Percentiles rank a stretch among this genome's conserved stretches.
Evolutionary conservation across 2,888 invertebrate genomes (phyloP).

Genomic region (Parochlus steinenii): DNA sequence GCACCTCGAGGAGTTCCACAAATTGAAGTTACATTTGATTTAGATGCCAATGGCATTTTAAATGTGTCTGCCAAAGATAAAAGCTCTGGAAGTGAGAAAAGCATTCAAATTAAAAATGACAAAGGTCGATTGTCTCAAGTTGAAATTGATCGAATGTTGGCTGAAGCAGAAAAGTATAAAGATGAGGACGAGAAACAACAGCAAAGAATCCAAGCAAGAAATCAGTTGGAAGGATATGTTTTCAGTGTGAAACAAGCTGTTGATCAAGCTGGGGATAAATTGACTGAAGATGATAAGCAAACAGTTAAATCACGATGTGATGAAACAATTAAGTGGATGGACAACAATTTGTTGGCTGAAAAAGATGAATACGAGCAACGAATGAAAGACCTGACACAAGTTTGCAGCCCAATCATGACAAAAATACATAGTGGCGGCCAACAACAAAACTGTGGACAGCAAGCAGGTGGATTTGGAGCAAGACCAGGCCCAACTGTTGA

Average conservation of each 20-base stretch:
- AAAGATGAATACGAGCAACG: conserved; percentile 63
- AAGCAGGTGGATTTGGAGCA: conserved; percentile 44
- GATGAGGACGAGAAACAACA: conserved; percentile 55
- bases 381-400: conserved; percentile 54
- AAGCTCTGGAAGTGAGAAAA: conserved; percentile 61
- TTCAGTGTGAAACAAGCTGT: conserved; percentile 53
- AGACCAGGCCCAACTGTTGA: conserved; percentile 52
- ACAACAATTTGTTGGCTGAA: conserved; percentile 58
- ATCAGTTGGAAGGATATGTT: conserved; percentile 60
- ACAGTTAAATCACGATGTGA: no score
- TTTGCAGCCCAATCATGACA: conserved; percentile 65
- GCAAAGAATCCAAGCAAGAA: conserved; percentile 50
- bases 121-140: conserved; percentile 68
- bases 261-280: conserved; percentile 42
- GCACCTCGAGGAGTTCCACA: conserved; percentile 54
- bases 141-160: conserved; percentile 72
- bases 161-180: conserved; percentile 62
- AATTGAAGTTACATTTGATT: conserved; percentile 64
- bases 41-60: conserved; percentile 79
- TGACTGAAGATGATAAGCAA: conserved; percentile 54
- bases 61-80: conserved; percentile 63
- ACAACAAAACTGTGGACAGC: conserved; percentile 22
- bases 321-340: conserved; percentile 59
- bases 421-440: conserved; percentile 52
- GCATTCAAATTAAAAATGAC: conserved; percentile 75